Evolutionary conservation across 2,888 invertebrate species (phyloP).

Genomic region (Drosophila buzzatii): DNA sequence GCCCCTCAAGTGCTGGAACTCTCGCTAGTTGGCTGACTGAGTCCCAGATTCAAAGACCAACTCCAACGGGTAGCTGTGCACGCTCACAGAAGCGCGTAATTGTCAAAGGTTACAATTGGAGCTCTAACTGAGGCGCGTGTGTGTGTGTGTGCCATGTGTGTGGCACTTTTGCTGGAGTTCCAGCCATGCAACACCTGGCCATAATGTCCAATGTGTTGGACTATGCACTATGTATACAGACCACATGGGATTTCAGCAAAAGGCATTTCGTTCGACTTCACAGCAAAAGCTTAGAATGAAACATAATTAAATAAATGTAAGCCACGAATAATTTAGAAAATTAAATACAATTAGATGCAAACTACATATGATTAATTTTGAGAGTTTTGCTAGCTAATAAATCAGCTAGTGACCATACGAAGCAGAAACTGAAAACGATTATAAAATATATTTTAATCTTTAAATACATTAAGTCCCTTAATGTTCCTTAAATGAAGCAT

Average conservation of each 20-base stretch:
- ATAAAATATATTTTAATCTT: neutral
- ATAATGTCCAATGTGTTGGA: conserved; percentile 55
- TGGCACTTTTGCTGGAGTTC: conserved; percentile 20
- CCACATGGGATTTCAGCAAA: neutral
- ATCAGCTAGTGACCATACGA: no score
- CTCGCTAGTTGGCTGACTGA: conserved; percentile 67
- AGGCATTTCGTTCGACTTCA: neutral
- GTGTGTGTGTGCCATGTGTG: conserved; percentile 22
- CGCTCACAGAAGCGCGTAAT: conserved; percentile 65
- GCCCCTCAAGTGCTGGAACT: conserved; percentile 71
- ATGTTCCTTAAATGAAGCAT: no score
- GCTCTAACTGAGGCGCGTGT: conserved; percentile 13
- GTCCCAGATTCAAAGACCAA: conserved; percentile 17
- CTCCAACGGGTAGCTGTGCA: conserved; percentile 44
- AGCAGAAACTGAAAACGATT: neutral
- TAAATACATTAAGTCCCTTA: no score
- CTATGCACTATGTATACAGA: conserved; percentile 21
- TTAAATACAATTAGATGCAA: no score
- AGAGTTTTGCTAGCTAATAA: no score
- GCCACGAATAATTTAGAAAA: no score
- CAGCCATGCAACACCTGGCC: conserved; percentile 55
- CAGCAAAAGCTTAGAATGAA: neutral
- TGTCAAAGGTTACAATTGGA: conserved; percentile 55
- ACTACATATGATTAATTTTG: no score
- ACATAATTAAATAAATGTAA: neutral